These are phyloP conservation scores for Temnothorax unifasciatus DNA, from an alignment of 2,888 invertebrate genomes.

Conservation along the genomic window DNA sequence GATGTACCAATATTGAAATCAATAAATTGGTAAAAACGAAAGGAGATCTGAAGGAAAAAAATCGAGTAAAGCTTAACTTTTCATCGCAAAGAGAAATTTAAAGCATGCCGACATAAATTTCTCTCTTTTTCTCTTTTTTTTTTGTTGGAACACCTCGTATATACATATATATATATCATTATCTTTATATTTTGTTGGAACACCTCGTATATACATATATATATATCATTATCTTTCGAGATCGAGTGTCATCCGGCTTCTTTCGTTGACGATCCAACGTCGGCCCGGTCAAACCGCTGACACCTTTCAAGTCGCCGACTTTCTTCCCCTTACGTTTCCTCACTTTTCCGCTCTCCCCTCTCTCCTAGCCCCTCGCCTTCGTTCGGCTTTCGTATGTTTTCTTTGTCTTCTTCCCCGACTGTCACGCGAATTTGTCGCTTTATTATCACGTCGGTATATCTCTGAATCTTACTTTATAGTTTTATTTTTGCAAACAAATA, in stretches of 20 bases:
- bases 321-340: conserved; percentile 47
- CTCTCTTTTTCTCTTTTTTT: not conserved
- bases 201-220: not conserved
- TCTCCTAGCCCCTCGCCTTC: not conserved
- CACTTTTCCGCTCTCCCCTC: conserved; percentile 11
- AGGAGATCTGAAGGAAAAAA: not conserved
- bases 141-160: not conserved
- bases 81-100: conserved; percentile 9
- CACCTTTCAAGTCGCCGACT: conserved; percentile 57
- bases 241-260: conserved; percentile 48
- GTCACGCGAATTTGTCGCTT: conserved; percentile 46
- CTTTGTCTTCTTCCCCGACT: conserved; percentile 36
- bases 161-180: conserved; percentile 29
- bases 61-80: not conserved
- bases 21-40: not conserved
- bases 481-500: not conserved
- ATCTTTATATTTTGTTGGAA: too few species aligned
- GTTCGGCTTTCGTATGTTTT: conserved; percentile 47
- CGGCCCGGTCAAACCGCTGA: conserved; percentile 49
- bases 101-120: conserved; percentile 4
- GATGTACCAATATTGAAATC: not conserved
- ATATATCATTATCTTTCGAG: conserved; percentile 39
- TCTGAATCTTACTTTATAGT: not conserved
- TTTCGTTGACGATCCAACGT: conserved; percentile 47
- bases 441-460: conserved; percentile 26